Conservation (phyloP, 2,888 invertebrate genomes). For the Oeneis ivallda region DNA sequence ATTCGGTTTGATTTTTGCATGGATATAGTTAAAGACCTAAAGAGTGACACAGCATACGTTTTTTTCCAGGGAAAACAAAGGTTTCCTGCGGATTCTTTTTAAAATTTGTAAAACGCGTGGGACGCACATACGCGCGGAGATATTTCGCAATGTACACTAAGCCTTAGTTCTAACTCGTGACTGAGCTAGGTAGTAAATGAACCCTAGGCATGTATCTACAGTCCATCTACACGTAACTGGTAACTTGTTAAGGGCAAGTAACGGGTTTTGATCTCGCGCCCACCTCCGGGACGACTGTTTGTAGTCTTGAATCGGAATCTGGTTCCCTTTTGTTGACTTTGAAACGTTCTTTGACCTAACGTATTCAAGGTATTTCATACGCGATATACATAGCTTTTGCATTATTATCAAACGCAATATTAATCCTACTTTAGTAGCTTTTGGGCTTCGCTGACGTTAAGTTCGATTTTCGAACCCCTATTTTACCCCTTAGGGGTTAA, state of each 20-base stretch:
- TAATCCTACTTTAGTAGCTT: too few species aligned
- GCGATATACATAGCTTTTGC: too few species aligned
- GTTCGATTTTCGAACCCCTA: too few species aligned
- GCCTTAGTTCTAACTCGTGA: conserved; percentile 20
- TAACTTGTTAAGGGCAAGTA: conserved; percentile 39
- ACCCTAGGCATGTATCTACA: conserved; percentile 27
- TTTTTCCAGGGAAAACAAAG: neutral
- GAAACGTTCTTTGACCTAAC: neutral
- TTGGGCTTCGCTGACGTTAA: too few species aligned
- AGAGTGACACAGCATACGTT: neutral
- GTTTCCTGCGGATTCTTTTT: too few species aligned
- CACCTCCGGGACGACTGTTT: neutral
- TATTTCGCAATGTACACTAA: neutral
- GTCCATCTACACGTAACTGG: neutral
- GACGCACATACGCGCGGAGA: neutral
- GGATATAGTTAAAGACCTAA: neutral
- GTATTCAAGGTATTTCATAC: neutral
- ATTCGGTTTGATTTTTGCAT: too few species aligned
- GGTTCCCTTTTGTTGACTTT: conserved; percentile 9
- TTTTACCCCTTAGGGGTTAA: too few species aligned
- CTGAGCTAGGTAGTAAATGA: conserved; percentile 6
- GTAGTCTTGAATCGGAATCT: conserved; percentile 15
- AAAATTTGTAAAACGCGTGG: neutral
- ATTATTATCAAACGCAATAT: too few species aligned
- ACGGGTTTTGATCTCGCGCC: conserved; percentile 43